Conservation (phyloP, 2,113 vertebrate species). For the Merops nubicus region DNA sequence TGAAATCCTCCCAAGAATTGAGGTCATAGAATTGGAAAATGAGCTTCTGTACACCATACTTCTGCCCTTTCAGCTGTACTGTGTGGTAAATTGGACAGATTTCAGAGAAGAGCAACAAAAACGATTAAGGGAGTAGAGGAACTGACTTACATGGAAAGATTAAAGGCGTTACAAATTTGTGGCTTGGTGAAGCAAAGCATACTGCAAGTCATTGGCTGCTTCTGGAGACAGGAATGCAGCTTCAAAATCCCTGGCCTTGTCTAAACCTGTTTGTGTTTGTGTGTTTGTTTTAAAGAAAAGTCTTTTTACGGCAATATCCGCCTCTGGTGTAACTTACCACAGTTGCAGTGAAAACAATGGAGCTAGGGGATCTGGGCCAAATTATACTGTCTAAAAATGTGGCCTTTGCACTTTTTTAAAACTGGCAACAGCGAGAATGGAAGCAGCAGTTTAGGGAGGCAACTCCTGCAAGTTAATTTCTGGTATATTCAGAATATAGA, state of each 20-base stretch:
- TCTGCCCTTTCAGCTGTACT: slow-evolving; percentile 17
- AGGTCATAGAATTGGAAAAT: slow-evolving; percentile 59
- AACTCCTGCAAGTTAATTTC: background rate
- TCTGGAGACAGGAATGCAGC: slow-evolving; percentile 30
- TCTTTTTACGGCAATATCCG: slow-evolving; percentile 4
- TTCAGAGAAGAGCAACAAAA: slow-evolving; percentile 66
- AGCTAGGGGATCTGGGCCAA: background rate
- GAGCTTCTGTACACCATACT: slow-evolving; percentile 53
- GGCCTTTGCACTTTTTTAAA: background rate
- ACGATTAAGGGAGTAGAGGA: slow-evolving; percentile 55
- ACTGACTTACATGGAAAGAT: slow-evolving; percentile 56
- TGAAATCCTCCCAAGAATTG: slow-evolving; percentile 65
- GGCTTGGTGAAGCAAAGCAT: slow-evolving; percentile 50
- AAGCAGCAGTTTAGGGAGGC: background rate
- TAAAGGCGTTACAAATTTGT: slow-evolving; percentile 61
- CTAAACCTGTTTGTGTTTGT: slow-evolving; percentile 44
- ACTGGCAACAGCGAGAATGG: background rate
- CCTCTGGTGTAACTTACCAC: slow-evolving; percentile 29
- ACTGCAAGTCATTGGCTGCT: slow-evolving; percentile 31
- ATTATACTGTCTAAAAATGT: background rate
- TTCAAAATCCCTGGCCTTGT: background rate
- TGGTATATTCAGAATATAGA: fast-evolving
- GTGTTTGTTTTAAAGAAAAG: slow-evolving; percentile 27
- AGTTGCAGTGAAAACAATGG: slow-evolving; percentile 44
- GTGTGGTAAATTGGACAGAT: slow-evolving; percentile 37